Conservation (phyloP, 2,888 invertebrate genomes). For the Hirudinaria manillensis region DNA sequence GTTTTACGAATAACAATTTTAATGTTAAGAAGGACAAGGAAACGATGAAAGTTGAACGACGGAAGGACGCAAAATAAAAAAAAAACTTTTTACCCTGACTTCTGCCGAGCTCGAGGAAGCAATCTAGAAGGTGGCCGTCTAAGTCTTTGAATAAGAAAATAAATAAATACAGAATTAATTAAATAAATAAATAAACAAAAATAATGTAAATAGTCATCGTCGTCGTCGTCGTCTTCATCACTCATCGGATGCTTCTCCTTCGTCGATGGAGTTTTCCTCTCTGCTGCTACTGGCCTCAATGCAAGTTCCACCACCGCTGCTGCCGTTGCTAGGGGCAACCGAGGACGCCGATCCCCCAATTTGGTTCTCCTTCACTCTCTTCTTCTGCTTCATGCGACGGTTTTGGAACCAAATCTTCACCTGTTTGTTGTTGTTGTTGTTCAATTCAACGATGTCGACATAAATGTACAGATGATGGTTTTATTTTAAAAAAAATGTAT, state of each 20-base stretch:
- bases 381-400: conserved; percentile 28
- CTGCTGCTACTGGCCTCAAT: conserved; percentile 23
- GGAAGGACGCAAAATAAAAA: neutral
- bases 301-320: conserved; percentile 13
- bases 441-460: neutral
- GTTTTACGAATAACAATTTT: neutral
- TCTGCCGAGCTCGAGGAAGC: conserved; percentile 3
- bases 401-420: conserved; percentile 31
- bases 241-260: conserved; percentile 20
- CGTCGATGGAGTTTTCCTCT: conserved; percentile 21
- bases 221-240: conserved; percentile 5
- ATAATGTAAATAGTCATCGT: too few species aligned
- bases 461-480: neutral
- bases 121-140: too few species aligned
- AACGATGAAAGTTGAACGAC: neutral
- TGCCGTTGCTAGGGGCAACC: conserved; percentile 12
- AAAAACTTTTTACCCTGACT: conserved; percentile 9
- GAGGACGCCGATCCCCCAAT: conserved; percentile 5
- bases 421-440: neutral
- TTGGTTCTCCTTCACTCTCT: conserved; percentile 22
- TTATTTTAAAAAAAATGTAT: neutral
- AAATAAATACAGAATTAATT: too few species aligned
- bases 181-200: too few species aligned
- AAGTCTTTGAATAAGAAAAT: too few species aligned
- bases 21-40: neutral